Evolutionary conservation across 2,113 vertebrate species (phyloP).

Genomic region (Pavo muticus): DNA sequence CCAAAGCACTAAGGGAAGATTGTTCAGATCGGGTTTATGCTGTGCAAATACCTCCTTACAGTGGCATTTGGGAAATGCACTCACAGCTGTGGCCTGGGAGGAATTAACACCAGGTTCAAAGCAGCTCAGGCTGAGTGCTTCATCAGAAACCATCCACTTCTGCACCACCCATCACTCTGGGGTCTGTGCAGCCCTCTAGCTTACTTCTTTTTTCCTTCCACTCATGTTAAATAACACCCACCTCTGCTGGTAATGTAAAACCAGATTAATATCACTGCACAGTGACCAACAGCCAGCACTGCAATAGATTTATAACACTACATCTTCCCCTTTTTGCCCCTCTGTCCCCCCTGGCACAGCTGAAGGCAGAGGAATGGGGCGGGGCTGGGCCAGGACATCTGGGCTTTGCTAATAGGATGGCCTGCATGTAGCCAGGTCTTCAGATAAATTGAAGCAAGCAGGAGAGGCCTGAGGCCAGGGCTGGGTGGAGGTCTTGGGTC

Average conservation of each 20-base stretch:
- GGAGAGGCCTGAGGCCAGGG: too few relatives aligned
- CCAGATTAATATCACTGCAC: background rate
- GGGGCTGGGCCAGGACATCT: background rate
- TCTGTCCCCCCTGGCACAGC: too few relatives aligned
- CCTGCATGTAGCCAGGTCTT: background rate
- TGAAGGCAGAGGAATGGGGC: too few relatives aligned
- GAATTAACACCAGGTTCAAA: constrained; percentile 23
- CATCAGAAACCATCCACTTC: background rate
- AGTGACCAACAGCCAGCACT: background rate
- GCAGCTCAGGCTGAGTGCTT: background rate
- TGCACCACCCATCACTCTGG: background rate
- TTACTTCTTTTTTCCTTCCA: background rate
- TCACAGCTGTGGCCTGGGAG: background rate
- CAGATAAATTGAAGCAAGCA: too few relatives aligned
- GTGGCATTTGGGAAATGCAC: background rate
- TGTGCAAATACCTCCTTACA: background rate
- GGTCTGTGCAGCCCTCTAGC: background rate
- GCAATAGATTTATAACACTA: constrained; percentile 31
- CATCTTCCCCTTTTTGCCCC: background rate
- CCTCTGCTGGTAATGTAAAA: background rate
- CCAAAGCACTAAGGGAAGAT: background rate
- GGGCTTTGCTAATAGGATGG: background rate
- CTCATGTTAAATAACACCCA: background rate
- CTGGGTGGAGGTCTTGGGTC: too few relatives aligned
- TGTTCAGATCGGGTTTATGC: background rate